Evolutionary conservation across 1,140 invertebrate genomes (phyloP).

Genomic region (Drosophila rufa): DNA sequence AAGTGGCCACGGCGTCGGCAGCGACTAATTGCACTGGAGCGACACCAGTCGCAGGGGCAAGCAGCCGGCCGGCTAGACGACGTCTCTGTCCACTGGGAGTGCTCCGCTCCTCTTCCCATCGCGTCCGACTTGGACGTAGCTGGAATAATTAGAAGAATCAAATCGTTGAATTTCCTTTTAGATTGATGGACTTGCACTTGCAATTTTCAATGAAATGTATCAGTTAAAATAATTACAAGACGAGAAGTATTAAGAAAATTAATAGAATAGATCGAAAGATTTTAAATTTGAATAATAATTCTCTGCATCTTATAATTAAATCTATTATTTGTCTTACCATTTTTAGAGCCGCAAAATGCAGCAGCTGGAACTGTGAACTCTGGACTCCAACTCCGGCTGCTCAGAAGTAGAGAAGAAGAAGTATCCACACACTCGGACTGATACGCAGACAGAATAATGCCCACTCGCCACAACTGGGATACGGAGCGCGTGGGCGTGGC

Average conservation of each 20-base stretch:
- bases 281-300: too few relatives aligned
- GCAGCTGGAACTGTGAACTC: slow-evolving; percentile 37
- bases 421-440: slow-evolving; percentile 4
- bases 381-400: neutral
- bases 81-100: slow-evolving; percentile 1
- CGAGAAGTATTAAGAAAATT: too few relatives aligned
- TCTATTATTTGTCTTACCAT: slow-evolving; percentile 15
- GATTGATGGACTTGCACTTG: slow-evolving; percentile 11
- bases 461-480: slow-evolving; percentile 77
- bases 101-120: slow-evolving; percentile 4
- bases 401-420: slow-evolving; percentile 3
- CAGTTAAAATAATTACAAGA: neutral
- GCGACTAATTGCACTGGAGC: slow-evolving; percentile 69
- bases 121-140: neutral
- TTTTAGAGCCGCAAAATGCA: slow-evolving; percentile 40
- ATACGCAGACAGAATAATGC: slow-evolving; percentile 60
- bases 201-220: neutral
- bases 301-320: slow-evolving; percentile 7
- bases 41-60: slow-evolving; percentile 49
- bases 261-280: too few relatives aligned
- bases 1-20: slow-evolving; percentile 66
- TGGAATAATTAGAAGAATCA: neutral
- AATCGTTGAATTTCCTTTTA: slow-evolving; percentile 1
- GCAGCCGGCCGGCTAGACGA: slow-evolving; percentile 48
- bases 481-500: slow-evolving; percentile 86